phyloP scores from a whole-genome alignment of 1,140 invertebrate genomes.

The Lepidurus arcticus region DNA sequence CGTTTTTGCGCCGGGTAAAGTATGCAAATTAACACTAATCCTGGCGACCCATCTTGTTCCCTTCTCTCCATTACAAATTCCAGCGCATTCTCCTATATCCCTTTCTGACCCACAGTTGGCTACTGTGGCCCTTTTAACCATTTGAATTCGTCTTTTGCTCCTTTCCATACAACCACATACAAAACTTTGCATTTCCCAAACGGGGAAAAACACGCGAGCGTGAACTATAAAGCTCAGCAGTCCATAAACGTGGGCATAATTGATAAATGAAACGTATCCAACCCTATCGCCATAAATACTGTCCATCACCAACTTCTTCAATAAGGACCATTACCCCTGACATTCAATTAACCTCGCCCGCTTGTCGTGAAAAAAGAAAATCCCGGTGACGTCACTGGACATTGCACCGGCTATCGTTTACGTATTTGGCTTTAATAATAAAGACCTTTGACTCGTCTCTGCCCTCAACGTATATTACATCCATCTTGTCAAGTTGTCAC shows the following conservation, averaged over 20 bases:
- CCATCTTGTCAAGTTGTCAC: background rate
- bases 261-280: slow-evolving; percentile 15
- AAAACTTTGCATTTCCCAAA: background rate
- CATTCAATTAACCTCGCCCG: background rate
- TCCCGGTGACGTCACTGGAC: background rate
- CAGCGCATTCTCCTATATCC: background rate
- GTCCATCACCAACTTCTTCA: slow-evolving; percentile 7
- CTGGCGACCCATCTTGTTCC: background rate
- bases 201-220: background rate
- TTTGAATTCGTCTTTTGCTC: background rate
- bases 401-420: background rate
- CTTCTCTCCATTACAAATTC: slow-evolving; percentile 15
- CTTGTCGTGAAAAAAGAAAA: background rate
- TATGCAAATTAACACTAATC: background rate
- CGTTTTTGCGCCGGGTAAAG: background rate
- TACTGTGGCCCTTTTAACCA: background rate
- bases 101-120: background rate
- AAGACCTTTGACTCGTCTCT: background rate
- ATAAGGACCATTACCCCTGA: background rate
- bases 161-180: background rate
- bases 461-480: background rate
- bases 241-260: background rate
- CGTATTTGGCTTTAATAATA: slow-evolving; percentile 1
- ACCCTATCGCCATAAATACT: slow-evolving; percentile 10
- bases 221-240: background rate